phyloP scores from a whole-genome alignment of 2,113 vertebrate species.

The Ciconia maguari region DNA sequence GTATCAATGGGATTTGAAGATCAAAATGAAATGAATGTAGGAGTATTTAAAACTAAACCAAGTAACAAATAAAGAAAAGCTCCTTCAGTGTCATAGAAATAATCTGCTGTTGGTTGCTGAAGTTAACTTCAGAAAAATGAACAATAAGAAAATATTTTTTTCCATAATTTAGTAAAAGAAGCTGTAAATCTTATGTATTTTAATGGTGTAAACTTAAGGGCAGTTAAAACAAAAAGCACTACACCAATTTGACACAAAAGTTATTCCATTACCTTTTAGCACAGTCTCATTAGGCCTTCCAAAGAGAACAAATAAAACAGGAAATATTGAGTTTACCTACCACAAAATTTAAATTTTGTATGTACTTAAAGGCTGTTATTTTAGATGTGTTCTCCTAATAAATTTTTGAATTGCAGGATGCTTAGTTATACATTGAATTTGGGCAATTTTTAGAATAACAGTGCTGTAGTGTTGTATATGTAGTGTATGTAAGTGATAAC shows the following conservation, averaged over 20 bases:
- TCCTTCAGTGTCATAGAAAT: neutral
- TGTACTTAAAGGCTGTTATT: neutral
- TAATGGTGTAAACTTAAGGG: neutral
- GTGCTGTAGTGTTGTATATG: neutral
- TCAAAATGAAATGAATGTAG: neutral
- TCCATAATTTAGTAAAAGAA: neutral
- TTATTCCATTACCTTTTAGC: neutral
- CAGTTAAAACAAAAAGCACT: neutral
- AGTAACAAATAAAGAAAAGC: neutral
- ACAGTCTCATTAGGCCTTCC: neutral
- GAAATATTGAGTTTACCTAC: neutral
- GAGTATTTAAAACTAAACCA: neutral
- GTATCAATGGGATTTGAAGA: neutral
- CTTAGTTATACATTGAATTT: neutral
- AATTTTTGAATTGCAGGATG: neutral
- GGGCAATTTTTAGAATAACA: neutral
- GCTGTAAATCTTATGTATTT: neutral
- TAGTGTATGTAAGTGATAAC: neutral
- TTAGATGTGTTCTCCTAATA: neutral
- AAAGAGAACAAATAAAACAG: neutral
- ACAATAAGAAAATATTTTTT: neutral
- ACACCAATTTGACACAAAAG: neutral
- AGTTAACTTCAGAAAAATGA: neutral
- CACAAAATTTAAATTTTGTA: neutral
- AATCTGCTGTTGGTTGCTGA: neutral